A percentile compares a stretch with the other conserved stretches of the same genome.
Conservation (phyloP, 1,140 invertebrate species). For the Himalopsyche phryganea region DNA sequence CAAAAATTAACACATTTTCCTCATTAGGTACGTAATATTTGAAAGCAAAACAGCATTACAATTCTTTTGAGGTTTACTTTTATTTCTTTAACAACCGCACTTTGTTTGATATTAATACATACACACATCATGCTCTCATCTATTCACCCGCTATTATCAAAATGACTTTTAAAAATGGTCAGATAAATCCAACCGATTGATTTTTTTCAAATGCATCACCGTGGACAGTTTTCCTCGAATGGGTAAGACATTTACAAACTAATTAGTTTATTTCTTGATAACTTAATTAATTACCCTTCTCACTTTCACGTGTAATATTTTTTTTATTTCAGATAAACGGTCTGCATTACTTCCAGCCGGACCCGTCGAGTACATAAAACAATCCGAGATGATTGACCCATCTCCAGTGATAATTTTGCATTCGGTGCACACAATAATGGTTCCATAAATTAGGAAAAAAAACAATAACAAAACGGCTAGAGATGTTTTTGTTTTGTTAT, state of each 20-base stretch:
- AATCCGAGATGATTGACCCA: background rate
- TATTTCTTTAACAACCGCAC: no score
- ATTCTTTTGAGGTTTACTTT: no score
- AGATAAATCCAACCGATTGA: background rate
- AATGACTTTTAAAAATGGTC: background rate
- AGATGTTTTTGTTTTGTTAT: background rate
- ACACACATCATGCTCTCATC: no score
- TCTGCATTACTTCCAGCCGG: slow-evolving; percentile 67
- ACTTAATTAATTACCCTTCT: slow-evolving; percentile 3
- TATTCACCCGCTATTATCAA: background rate
- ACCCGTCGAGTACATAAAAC: slow-evolving; percentile 50
- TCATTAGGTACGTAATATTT: no score
- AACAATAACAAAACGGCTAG: slow-evolving; percentile 4
- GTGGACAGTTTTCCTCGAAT: background rate
- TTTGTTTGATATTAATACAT: background rate
- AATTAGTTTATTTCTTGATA: slow-evolving; percentile 6
- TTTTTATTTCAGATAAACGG: slow-evolving; percentile 66
- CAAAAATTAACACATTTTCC: no score
- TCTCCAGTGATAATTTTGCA: slow-evolving; percentile 15
- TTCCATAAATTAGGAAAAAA: slow-evolving; percentile 12
- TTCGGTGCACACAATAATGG: slow-evolving; percentile 8
- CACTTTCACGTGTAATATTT: background rate
- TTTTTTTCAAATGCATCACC: slow-evolving; percentile 12
- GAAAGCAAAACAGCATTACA: no score
- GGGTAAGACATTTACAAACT: slow-evolving; percentile 3